Evolutionary conservation across 2,113 vertebrate species (phyloP), one percentile per base, ranked within the genome.

Genomic region (Erythrolamprus reginae): DNA sequence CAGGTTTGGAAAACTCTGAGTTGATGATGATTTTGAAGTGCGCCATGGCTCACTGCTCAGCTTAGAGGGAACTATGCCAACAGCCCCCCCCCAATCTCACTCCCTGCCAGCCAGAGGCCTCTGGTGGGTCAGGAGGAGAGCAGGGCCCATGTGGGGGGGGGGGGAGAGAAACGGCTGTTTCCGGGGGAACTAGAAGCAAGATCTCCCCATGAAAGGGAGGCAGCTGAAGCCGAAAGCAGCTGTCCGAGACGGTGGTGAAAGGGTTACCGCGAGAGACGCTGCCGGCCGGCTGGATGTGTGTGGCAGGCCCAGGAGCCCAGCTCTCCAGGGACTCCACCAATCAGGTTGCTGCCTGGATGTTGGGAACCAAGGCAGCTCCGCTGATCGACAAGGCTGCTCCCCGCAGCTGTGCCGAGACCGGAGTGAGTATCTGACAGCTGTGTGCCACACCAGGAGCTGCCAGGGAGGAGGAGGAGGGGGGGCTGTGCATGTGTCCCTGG

Each of bases 381-480:
- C 48, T 96, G 95, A 97, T 88, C 42, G 96, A 96, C 95, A 94
- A 93, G 96, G 96, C 94, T 89, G 94, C 89, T 96, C 95, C 95
- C 94, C 86, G 95, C 96, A 97, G 96, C 97, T 96, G 96, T 50
- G 94, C 19, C 56, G 92, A 93, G 93, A 94, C 83, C 94, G 94
- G 92, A 70, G 91, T n/a, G 2, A 47, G 1, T n/a, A n/a, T 84
- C 94, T 89, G 38, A 94, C 95, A 96, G 94, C 96, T 96, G 96
- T 45, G 91, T 24, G 6, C 0, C 0, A 92, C 0, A 19, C 91
- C 82, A 0, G 91, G 85, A 94, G 83, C 94, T 90, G 93, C 94
- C 94, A 89, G 83, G 0, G 45, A 82, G 0, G 21, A 53, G 89
- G 94, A 1, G 0, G 0, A 24, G 56, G 89, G 94, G 2, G 0